Base-by-base conservation (phyloP, 2,113 vertebrate species). In the Tamias sibiricus region DNA sequence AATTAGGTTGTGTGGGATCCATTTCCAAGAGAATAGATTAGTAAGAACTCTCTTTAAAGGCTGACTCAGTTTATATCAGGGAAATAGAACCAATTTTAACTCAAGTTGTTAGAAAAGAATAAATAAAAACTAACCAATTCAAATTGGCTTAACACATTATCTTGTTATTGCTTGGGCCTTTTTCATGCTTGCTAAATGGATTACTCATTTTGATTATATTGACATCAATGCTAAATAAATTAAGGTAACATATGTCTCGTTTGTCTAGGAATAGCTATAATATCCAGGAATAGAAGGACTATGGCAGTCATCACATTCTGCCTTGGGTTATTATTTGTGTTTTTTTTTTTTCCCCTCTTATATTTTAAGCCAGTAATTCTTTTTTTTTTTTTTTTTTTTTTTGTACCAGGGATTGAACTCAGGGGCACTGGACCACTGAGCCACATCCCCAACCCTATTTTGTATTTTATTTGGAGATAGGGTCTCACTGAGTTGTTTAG, bases 121-220 rank as follows among this genome's bases (percentile, higher is more conserved):
- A 66, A 96, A 81, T 52, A 86, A 89, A 86, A 96, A 75, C 13
- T 4, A 44, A 92, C 82, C 80, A 66, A 5, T 97, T 96, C 37
- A 91, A 17, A 94, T 94, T 91, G 44, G 52, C 57, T 94, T 95
- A 97, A 93, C 54, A 62, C 35, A 83, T 52, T 74, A 91, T 77
- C 69, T 83, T 97, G 62, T 19, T 87, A 69, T 89, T 94, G 59
- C 75, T 95, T 80, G 75, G 74, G 44, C n/a, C 64, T 26, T 95
- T 90, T 96, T 91, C n/a, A 69, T 95, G 79, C 57, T 94, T 95
- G 37, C 59, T 96, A 89, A 96, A 40, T 92, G 72, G 75, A 64
- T 91, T 44, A 75, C 20, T 91, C 52, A 35, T 88, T 94, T 95
- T 88, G 49, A 81, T 91, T 88, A 52, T 75, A 62, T 92, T 84